Base-by-base conservation (phyloP, 1,140 invertebrate genomes). In the Brachionus angularis region DNA sequence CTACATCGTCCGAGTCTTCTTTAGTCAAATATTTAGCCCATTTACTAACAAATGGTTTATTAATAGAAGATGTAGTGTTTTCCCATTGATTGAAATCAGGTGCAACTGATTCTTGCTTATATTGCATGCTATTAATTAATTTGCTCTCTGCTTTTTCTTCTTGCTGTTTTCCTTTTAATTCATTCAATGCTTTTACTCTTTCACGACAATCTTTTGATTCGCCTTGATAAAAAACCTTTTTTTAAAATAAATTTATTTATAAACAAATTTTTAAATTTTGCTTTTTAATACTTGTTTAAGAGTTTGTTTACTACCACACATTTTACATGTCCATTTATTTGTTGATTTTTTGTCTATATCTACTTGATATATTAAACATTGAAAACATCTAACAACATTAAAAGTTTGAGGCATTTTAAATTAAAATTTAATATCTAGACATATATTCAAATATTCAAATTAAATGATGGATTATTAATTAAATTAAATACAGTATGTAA, bases 261-360 rank as follows among this genome's bases (percentile, higher is more conserved):
- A 61, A 16, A 12, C 12, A n/a, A 36, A 12, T 16, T 61, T n/a
- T n/a, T n/a, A 61, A 34, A 18, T 36, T 25, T 8, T 25, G 14
- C 21, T 12, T 61, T 18, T 61, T 36, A 25, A 33, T 25, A 61
- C 36, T 46, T 64, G 61, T 27, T 44, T 64, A 3, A 46, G 36
- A 44, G 25, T 64, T 42, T 64, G 61, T 18, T 64, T 64, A 18
- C 39, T 64, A 7, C 61, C 61, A 44, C 61, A 64, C 27, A 64
- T 31, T 64, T 64, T 64, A 33, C 61, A 64, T 8, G 23, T 64
- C 61, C 61, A 64, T 64, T 64, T 64, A 31, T 64, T 64, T 10
- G 52, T 55, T 5, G 61, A 64, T 47, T 64, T 64, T 64, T 64
- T 64, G 21, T 47, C 23, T 16, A 64, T 64, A 16, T 64, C 61